Evolutionary conservation across 2,113 vertebrate species (phyloP), one percentile per base, ranked within the genome.

Genomic region (Grallaria varia): DNA sequence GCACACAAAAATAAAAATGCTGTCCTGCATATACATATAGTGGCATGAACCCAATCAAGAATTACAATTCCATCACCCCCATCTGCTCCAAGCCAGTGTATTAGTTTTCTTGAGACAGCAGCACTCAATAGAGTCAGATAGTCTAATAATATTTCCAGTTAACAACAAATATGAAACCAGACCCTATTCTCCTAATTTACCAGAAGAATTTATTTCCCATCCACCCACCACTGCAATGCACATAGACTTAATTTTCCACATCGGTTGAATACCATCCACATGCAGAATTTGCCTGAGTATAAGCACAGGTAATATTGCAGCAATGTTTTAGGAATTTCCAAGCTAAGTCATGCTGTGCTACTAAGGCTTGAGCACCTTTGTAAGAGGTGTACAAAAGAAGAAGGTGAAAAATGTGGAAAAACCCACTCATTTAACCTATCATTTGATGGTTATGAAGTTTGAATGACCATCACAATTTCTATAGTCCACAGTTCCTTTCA

Each of bases 1-100:
- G 79, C 69, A 93, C 55, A 95, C 85, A 93, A 16, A 94, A 90
- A 56, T 20, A 33, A 72, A 90, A 93, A 75, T 66, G 39, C 25
- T 90, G 8, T 91, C 13, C 3, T 67, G 33, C 89, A 30, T 84
- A 66, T 58, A 92, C 68, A 79, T 25, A 45, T 40, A 87, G 52
- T 66, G 89, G 73, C 79, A 49, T 58, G 90, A 94, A 90, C 60
- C n/a, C 44, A n/a, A n/a, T 52, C 52, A 56, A 68, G 44, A 60
- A 59, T 74, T 56, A 42, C 14, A 63, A 3, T 84, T 90, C 39
- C 42, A 86, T 77, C 71, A 55, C 10, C 14, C 40, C 27, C 10
- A 17, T 62, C 30, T 66, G 33, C 19, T 82, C 45, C 10, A 35
- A 77, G 39, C 19, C 33, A 47, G 18, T 47, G 30, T 12, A 15